These are phyloP conservation scores for Eristalis arbustorum DNA, from an alignment of 2,888 invertebrate species.

Conservation along the genomic window DNA sequence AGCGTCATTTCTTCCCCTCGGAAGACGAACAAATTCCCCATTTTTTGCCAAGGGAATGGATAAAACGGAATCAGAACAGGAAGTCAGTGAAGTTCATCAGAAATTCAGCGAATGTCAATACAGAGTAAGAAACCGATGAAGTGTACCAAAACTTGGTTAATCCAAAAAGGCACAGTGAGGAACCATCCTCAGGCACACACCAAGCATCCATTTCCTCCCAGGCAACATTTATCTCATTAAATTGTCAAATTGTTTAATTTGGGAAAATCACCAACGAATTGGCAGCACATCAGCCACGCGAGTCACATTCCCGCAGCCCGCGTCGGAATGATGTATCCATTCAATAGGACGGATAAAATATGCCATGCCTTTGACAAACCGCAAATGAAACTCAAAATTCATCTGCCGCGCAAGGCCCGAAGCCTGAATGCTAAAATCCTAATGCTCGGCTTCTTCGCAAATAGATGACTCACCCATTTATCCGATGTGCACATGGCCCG, in stretches of 20 bases:
- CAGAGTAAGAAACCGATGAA: no score
- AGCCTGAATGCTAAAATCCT: slow-evolving; percentile 26
- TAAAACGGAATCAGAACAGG: no score
- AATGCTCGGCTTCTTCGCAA: not conserved
- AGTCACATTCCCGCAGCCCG: not conserved
- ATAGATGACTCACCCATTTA: slow-evolving; percentile 24
- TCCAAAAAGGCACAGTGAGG: no score
- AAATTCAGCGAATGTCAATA: no score
- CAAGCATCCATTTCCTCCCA: no score
- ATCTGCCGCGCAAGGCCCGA: not conserved
- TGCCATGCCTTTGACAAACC: not conserved
- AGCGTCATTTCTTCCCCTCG: no score
- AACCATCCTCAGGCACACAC: no score
- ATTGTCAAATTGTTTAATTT: not conserved
- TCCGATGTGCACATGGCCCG: slow-evolving; percentile 16
- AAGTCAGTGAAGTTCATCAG: no score
- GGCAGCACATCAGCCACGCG: not conserved
- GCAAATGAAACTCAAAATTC: not conserved
- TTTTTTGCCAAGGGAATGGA: no score
- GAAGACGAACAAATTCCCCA: no score
- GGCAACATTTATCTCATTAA: not conserved
- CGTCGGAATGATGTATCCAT: not conserved
- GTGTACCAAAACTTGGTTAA: no score
- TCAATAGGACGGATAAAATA: not conserved
- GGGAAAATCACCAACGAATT: not conserved